phyloP scores from a whole-genome alignment of 2,113 vertebrate species.

The Microcebus murinus region DNA sequence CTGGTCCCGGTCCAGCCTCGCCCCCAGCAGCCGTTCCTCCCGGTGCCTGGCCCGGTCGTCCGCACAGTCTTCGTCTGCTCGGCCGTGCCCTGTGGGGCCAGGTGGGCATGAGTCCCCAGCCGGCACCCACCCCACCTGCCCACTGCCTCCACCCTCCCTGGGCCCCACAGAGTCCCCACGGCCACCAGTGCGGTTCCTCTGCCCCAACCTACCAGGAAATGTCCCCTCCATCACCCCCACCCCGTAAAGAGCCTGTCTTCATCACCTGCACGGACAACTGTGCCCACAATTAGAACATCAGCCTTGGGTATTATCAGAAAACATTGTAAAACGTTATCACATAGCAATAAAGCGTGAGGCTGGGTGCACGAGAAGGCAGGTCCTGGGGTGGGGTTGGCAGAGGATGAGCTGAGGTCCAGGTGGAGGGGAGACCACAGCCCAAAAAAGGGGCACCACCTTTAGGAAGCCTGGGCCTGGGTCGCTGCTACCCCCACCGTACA shows the following conservation, averaged over 20 bases:
- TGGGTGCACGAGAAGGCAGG: rapidly evolving
- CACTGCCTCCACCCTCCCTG: background rate
- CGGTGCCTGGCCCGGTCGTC: constrained; percentile 91
- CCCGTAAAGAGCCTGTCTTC: background rate
- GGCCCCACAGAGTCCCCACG: background rate
- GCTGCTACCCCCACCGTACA: background rate
- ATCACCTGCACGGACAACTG: background rate
- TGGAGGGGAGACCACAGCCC: background rate
- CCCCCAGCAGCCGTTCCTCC: constrained; percentile 90
- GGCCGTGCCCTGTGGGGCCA: constrained; percentile 79
- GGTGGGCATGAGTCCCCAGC: background rate
- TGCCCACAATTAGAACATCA: background rate
- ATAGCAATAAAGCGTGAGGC: rapidly evolving
- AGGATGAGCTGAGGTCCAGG: rapidly evolving
- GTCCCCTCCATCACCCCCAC: background rate
- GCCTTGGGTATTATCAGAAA: rapidly evolving
- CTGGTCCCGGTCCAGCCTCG: constrained; percentile 94
- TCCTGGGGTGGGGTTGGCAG: background rate
- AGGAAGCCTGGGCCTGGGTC: background rate
- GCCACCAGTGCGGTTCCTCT: background rate
- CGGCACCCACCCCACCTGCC: background rate
- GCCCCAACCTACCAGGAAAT: background rate
- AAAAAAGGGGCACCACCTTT: rapidly evolving
- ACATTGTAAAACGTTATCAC: rapidly evolving
- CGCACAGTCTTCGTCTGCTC: constrained; percentile 90